Percentiles rank a stretch among this genome's conserved stretches.
These are phyloP conservation scores for Hypomesus transpacificus DNA, from an alignment of 2,113 vertebrate genomes.

Conservation along the genomic window DNA sequence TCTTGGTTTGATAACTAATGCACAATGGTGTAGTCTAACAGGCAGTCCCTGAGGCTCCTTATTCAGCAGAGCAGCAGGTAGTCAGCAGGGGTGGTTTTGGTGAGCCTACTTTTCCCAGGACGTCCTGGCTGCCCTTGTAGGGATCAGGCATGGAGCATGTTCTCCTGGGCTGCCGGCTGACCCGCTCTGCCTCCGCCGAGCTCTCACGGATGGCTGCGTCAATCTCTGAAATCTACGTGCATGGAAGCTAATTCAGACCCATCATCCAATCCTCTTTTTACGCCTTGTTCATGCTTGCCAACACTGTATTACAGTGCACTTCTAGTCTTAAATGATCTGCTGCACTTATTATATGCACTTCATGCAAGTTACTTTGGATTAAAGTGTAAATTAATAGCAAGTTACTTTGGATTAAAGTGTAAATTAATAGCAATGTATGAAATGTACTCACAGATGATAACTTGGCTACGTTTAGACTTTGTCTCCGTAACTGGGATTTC, in stretches of 20 bases:
- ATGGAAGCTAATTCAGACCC: constrained; percentile 19
- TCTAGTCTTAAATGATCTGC: too few relatives aligned
- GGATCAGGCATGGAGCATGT: constrained; percentile 72
- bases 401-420: too few relatives aligned
- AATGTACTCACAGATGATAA: constrained; percentile 63
- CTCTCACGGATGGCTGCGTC: constrained; percentile 69
- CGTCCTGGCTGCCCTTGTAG: constrained; percentile 72
- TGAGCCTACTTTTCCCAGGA: constrained; percentile 84
- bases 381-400: too few relatives aligned
- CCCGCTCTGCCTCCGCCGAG: constrained; percentile 53
- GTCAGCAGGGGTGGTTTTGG: not conserved
- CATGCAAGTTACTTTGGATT: too few relatives aligned
- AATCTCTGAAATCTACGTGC: constrained; percentile 69
- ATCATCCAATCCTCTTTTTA: not conserved
- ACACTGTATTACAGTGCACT: too few relatives aligned
- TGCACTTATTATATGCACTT: too few relatives aligned
- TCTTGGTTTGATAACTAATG: too few relatives aligned
- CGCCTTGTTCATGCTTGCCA: too few relatives aligned
- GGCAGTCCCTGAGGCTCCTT: too few relatives aligned
- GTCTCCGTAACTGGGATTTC: constrained; percentile 63
- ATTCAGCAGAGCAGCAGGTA: not conserved
- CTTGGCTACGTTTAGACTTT: constrained; percentile 60
- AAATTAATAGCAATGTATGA: too few relatives aligned
- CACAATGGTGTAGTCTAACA: too few relatives aligned
- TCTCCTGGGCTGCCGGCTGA: constrained; percentile 72